These are phyloP conservation scores for Drosophila fuyamai DNA, from an alignment of 1,140 invertebrate species.

Conservation along the genomic window DNA sequence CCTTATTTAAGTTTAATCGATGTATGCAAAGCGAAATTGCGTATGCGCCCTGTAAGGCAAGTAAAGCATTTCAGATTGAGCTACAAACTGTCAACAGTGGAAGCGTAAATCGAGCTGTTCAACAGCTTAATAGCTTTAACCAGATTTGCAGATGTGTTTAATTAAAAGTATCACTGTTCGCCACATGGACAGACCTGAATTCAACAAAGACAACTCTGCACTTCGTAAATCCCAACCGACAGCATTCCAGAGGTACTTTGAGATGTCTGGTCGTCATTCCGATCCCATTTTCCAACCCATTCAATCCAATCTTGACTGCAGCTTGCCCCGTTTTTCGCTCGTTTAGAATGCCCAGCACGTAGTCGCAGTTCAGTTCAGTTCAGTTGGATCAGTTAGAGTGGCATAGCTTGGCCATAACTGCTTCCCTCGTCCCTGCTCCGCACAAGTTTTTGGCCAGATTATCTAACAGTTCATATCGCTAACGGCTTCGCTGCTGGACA, in stretches of 20 bases:
- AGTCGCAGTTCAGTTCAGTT: slow-evolving; percentile 10
- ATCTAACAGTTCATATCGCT: slow-evolving; percentile 62
- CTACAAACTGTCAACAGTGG: neutral
- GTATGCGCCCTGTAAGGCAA: slow-evolving; percentile 14
- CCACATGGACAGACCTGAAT: too few species aligned
- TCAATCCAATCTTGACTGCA: slow-evolving; percentile 6
- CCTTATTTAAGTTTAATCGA: slow-evolving; percentile 8
- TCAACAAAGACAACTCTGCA: neutral
- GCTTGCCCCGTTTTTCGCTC: neutral
- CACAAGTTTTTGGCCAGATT: slow-evolving; percentile 30
- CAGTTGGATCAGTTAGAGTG: neutral
- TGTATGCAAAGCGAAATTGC: slow-evolving; percentile 37
- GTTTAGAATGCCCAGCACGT: slow-evolving; percentile 51
- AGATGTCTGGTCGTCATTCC: slow-evolving; percentile 6
- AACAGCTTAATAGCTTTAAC: too few species aligned
- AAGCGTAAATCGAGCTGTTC: neutral
- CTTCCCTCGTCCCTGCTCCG: neutral
- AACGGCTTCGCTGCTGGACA: slow-evolving; percentile 45
- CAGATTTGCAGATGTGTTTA: too few species aligned
- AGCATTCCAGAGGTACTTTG: slow-evolving; percentile 16
- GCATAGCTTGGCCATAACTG: slow-evolving; percentile 44
- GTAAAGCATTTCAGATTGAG: neutral
- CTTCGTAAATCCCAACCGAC: neutral
- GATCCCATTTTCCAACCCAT: slow-evolving; percentile 4
- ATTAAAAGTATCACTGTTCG: too few species aligned